Conservation (phyloP, 2,888 invertebrate species). For the Harpalus rubripes region DNA sequence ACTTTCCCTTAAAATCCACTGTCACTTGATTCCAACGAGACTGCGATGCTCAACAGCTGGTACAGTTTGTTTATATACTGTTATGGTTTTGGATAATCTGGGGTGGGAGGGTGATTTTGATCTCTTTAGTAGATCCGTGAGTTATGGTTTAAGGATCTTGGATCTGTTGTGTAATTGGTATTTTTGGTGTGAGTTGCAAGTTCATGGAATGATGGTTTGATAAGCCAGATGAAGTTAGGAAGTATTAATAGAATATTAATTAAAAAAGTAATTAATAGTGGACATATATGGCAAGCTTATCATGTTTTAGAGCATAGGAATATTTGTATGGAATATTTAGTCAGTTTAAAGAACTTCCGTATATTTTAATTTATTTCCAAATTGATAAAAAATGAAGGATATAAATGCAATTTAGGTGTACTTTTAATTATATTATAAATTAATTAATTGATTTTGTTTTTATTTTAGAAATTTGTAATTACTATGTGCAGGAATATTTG, state of each 20-base stretch:
- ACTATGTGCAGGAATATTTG: too few relatives aligned
- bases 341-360: too few relatives aligned
- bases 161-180: slow-evolving; percentile 21
- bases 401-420: too few relatives aligned
- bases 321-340: too few relatives aligned
- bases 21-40: slow-evolving; percentile 34
- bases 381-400: too few relatives aligned
- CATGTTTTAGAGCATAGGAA: too few relatives aligned
- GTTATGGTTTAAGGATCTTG: neutral
- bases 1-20: slow-evolving; percentile 50
- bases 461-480: too few relatives aligned
- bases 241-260: neutral
- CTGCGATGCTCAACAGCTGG: slow-evolving; percentile 7
- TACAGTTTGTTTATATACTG: slow-evolving; percentile 27
- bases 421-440: too few relatives aligned
- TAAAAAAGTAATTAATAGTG: neutral
- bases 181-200: neutral
- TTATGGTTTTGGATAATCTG: neutral
- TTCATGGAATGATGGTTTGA: neutral
- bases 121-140: slow-evolving; percentile 25
- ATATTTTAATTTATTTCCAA: too few relatives aligned
- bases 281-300: neutral
- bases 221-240: neutral
- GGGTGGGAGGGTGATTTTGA: slow-evolving; percentile 26
- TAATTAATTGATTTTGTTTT: too few relatives aligned